Evolutionary conservation across 1,140 invertebrate species (phyloP), one percentile per base, ranked within the genome.

Genomic region (Aradophagus sp.): DNA sequence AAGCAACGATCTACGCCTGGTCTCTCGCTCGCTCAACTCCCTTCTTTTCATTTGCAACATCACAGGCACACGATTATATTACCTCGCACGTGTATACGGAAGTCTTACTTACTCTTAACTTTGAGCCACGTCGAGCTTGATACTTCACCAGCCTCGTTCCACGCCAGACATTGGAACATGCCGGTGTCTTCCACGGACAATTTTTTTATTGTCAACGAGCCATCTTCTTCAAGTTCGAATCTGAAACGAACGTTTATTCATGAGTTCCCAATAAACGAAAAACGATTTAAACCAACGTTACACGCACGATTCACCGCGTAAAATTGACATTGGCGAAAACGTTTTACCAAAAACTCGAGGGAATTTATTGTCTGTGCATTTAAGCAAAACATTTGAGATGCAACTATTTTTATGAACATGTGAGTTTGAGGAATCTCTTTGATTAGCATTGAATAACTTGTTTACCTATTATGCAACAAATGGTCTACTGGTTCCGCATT

Each of bases 151-250:
- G 93, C 97, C 73, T 92, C 89, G 79, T 97, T 98, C 20, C 85
- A 87, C 0, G 95, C 96, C 67, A 97, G 91, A 82, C 97, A 99
- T 79, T 99, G 97, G 81, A 95, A 98, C 88, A 98, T 95, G 27
- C 96, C 97, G 56, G 93, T 92, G 85, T 99, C 95, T 61, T 91
- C 90, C 78, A 95, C 91, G 68, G 90, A 89, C 17, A 99, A 86
- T 77, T 91, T 91, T 75, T 91, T 92, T 70, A 99, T 95, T 14
- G 91, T 87, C 38, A 97, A 81, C 2, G 93, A 92, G 39, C 94
- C 93, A 82, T 96, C 93, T 63, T 93, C 89, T 74, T 91, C 88
- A 31, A 93, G 86, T 12, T 87, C 79, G 77, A 92, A 94, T 67
- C 90, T 91, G 48, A 17, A 73, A 68, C 34, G 10, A 29, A 6